phyloP scores from a whole-genome alignment of 2,113 vertebrate genomes.

The Gadus chalcogrammus region DNA sequence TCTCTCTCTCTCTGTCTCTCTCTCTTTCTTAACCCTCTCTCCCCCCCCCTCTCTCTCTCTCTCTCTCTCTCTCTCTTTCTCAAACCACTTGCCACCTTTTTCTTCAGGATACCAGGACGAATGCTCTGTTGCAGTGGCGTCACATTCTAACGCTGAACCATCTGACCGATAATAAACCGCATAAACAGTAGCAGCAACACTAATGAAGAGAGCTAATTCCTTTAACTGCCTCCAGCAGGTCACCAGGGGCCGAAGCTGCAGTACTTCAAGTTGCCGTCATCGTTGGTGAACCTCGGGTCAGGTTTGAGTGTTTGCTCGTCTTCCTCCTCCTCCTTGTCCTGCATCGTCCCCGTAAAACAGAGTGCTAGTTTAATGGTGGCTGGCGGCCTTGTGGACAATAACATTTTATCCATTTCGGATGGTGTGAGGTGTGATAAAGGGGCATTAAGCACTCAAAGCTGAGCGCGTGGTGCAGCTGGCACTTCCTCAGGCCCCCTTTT shows the following conservation, averaged over 20 bases:
- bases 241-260: background rate
- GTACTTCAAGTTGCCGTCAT: background rate
- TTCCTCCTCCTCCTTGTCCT: too few relatives aligned
- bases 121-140: background rate
- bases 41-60: too few relatives aligned
- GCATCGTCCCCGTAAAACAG: slow-evolving; percentile 1
- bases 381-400: slow-evolving; percentile 6
- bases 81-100: background rate
- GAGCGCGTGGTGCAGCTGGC: background rate
- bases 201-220: background rate
- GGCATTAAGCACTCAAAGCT: too few relatives aligned
- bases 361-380: slow-evolving; percentile 2
- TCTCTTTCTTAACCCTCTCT: too few relatives aligned
- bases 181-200: background rate
- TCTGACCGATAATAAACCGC: background rate
- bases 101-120: slow-evolving; percentile 5
- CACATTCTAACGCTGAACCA: slow-evolving; percentile 14
- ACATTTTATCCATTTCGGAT: slow-evolving; percentile 8
- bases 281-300: background rate
- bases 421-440: too few relatives aligned
- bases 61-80: too few relatives aligned
- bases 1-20: too few relatives aligned
- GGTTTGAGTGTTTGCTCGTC: background rate
- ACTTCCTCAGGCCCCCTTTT: slow-evolving; percentile 12
- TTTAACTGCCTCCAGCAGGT: background rate